A percentile compares a stretch with the other conserved stretches of the same genome.
phyloP scores from a whole-genome alignment of 2,113 vertebrate species.

The Labrus mixtus region DNA sequence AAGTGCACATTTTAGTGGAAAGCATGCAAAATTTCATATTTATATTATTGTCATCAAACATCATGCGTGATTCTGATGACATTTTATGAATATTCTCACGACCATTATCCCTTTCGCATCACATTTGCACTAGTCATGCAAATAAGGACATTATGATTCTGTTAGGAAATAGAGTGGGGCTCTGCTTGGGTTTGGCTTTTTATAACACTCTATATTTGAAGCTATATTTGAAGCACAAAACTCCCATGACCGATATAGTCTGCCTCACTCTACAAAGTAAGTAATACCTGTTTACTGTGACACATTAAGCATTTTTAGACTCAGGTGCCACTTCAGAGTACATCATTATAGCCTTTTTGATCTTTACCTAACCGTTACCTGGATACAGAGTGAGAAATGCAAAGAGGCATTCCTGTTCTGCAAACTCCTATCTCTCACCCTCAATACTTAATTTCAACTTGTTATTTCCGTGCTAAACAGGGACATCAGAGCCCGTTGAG shows the following conservation, averaged over 20 bases:
- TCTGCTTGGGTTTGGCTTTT: not conserved
- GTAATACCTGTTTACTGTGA: constrained; percentile 31
- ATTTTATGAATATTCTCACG: no score
- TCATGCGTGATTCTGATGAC: no score
- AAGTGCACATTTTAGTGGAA: no score
- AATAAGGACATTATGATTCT: not conserved
- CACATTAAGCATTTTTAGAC: constrained; percentile 10
- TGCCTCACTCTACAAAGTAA: not conserved
- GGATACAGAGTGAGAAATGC: constrained; percentile 34
- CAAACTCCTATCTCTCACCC: constrained; percentile 20
- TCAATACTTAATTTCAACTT: constrained; percentile 47
- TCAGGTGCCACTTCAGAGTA: constrained; percentile 32
- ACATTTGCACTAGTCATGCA: not conserved
- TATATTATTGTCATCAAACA: no score
- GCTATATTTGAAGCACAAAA: not conserved
- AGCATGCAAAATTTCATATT: no score
- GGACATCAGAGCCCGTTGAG: constrained; percentile 50
- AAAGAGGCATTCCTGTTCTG: constrained; percentile 34
- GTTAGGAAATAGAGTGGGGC: not conserved
- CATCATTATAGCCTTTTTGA: constrained; percentile 57
- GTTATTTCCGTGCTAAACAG: constrained; percentile 48
- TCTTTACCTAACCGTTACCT: constrained; percentile 43
- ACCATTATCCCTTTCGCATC: not conserved
- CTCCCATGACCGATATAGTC: constrained; percentile 6
- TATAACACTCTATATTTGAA: not conserved